Evolutionary conservation across 2,113 vertebrate genomes (phyloP), one percentile per base, ranked within the genome.

Genomic region (Salminus brasiliensis): DNA sequence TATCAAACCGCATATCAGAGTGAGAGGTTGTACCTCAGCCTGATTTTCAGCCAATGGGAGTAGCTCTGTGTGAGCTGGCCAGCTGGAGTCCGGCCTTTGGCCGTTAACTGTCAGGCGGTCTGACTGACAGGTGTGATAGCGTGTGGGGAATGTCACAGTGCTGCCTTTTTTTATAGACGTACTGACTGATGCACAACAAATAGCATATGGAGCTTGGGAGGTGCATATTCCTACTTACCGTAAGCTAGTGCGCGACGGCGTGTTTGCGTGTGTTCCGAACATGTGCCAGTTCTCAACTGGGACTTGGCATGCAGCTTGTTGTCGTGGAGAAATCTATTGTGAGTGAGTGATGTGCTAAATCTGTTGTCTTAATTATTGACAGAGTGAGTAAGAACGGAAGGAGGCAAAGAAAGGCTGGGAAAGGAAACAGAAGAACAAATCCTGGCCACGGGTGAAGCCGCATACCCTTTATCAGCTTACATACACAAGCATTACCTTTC

Each of bases 241-340:
- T 62, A 7, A 8, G 53, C 34, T 21, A 23, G 30, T 29, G 34
- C 62, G 55, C 18, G 36, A 15, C n/a, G 13, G 39, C 73, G 49
- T 73, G 18, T 65, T 2, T 80, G 47, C 23, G 45, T 70, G 65
- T 62, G 21, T 34, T 16, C 62, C 30, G 13, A 79, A 66, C 76
- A 29, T 72, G 55, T 72, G 52, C 78, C 76, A 60, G 66, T 72
- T 47, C 67, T 15, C 76, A 81, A 83, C 85, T 73, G 82, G 83
- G 79, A 78, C 25, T 82, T 88, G 87, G 82, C 83, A 79, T 76
- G 63, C 59, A 68, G 53, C 66, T 29, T 53, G 43, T 80, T 47
- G 86, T 85, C 81, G 71, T 81, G 86, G 86, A 90, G 81, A 82
- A 49, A 76, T 83, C 69, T 83, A 76, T 85, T 86, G 83, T 88